Evolutionary conservation across 1,140 invertebrate genomes (phyloP), one percentile per base, ranked within the genome.

Genomic region (Procambarus virginalis): DNA sequence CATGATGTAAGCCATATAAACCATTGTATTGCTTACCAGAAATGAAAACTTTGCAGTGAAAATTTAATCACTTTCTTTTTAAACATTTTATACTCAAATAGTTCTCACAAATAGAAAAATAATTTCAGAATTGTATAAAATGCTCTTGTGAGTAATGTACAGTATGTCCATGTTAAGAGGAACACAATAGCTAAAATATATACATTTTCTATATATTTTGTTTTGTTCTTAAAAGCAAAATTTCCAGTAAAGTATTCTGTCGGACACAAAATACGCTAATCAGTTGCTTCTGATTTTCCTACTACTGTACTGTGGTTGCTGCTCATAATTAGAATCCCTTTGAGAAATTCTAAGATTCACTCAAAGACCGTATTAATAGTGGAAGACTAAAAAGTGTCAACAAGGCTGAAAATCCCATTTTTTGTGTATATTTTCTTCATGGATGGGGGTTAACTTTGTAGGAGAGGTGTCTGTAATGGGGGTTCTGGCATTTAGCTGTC

Each of bases 401-500:
- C 45, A 20, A 34, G 64, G 58, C n/a, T 64, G 68, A 48, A 46
- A 68, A 60, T 81, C 58, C 14, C 46, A 46, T 22, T 12, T 46
- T 68, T 8, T 17, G 80, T 45, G 79, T 60, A 14, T 20, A 34
- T 6, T 81, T 55, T 34, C 17, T 81, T 12, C 46, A 20, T 17
- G 12, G 34, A 82, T 17, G 60, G 34, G 34, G 12, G n/a, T n/a
- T 48, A 55, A 82, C 51, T 68, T 82, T 20, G 34, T 64, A 68
- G 80, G 46, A 46, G 58, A 82, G 60, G 10, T 48, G 58, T 82
- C 80, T 82, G 80, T 64, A 82, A 73, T 73, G 60, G 49, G 79
- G 51, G 60, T 81, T 81, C 79, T 81, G 80, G 80, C 80, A 82
- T 48, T 82, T 68, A 82, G 80, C 80, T 34, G n/a, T 64, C 10